A percentile compares a stretch with the other conserved stretches of the same genome.
phyloP scores from a whole-genome alignment of 2,113 vertebrate species.

The Dromiciops gliroides region DNA sequence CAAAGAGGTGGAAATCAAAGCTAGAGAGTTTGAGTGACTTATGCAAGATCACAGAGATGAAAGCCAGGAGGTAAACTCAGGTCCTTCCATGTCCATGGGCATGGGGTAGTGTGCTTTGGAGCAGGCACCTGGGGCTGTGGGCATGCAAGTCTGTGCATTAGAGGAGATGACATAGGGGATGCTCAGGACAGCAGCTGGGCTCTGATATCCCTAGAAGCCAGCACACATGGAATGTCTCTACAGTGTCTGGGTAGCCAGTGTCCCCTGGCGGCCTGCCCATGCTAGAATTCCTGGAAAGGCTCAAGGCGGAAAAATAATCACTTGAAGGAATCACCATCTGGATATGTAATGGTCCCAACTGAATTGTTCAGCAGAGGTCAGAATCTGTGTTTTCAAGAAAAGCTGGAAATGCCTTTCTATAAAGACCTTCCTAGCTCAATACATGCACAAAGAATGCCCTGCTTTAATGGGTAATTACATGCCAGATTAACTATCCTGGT shows the following conservation, averaged over 20 bases:
- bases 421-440: constrained; percentile 62
- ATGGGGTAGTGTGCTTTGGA: not conserved
- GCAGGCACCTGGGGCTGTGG: not conserved
- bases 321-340: constrained; percentile 81
- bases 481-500: not conserved
- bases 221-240: constrained; percentile 62
- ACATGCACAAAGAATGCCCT: constrained; percentile 23
- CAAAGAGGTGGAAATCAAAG: not conserved
- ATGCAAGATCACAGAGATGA: not conserved
- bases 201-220: constrained; percentile 65
- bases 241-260: constrained; percentile 72
- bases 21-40: not conserved
- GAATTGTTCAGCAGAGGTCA: constrained; percentile 66
- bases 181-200: constrained; percentile 73
- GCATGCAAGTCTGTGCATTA: constrained; percentile 42
- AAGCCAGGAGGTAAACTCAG: not conserved
- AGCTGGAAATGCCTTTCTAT: constrained; percentile 68
- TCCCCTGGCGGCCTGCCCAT: constrained; percentile 82
- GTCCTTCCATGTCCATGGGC: not conserved
- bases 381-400: constrained; percentile 72
- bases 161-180: constrained; percentile 65
- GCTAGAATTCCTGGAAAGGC: constrained; percentile 86
- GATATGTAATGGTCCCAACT: constrained; percentile 73
- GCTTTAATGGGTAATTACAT: not conserved
- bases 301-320: constrained; percentile 83